These are phyloP conservation scores for Hexactinellida sp. DNA, from an alignment of 37 sponge, comb jelly and placozoan genomes.

Conservation along the genomic window DNA sequence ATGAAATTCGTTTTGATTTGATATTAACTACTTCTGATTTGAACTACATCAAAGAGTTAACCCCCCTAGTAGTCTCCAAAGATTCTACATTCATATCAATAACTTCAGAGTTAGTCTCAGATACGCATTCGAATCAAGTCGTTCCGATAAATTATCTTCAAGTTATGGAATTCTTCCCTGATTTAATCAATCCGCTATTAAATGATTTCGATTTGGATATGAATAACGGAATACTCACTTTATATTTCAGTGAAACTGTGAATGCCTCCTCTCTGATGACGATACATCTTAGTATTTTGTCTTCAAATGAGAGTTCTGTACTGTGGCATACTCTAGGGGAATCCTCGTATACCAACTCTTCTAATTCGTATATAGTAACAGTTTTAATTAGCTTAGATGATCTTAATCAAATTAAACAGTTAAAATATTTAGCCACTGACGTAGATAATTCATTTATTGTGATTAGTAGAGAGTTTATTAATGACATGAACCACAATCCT, in stretches of 20 bases:
- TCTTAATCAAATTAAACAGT: not conserved
- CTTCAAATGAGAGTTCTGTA: not conserved
- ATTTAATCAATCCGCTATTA: constrained; percentile 34
- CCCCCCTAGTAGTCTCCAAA: not conserved
- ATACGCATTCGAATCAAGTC: not conserved
- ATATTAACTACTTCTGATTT: constrained; percentile 39
- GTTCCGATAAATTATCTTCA: not conserved
- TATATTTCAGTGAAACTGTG: constrained; percentile 57
- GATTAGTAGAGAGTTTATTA: constrained; percentile 33
- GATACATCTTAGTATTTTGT: not conserved
- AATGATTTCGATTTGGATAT: constrained; percentile 37
- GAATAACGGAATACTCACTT: constrained; percentile 32
- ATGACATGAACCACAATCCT: constrained; percentile 64
- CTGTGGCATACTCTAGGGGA: not conserved
- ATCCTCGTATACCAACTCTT: not conserved
- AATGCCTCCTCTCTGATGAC: constrained; percentile 30
- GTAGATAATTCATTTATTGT: not conserved
- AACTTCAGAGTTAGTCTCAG: constrained; percentile 20
- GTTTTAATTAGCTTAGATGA: not conserved
- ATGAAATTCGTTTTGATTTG: constrained; percentile 19
- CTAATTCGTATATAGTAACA: not conserved
- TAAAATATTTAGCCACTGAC: constrained; percentile 9
- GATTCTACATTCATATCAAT: constrained; percentile 38
- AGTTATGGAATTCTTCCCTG: constrained; percentile 21
- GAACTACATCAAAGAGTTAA: constrained; percentile 48